Base-by-base conservation (phyloP, 2,888 invertebrate species). In the Myathropa florea region DNA sequence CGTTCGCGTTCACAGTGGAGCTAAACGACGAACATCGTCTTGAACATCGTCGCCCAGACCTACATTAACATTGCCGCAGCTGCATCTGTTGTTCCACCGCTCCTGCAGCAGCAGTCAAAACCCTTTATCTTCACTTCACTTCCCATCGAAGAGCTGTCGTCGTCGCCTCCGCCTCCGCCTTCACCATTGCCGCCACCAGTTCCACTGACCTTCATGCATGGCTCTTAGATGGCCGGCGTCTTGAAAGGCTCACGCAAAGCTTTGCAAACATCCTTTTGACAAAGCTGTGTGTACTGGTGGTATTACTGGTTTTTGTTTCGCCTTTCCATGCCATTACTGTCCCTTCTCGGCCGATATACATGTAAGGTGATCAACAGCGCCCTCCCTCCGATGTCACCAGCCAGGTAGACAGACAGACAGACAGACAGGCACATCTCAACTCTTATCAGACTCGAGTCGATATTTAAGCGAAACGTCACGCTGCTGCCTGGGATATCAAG, bases 391-490 rank as follows among this genome's bases (percentile, higher is more conserved):
- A 70, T 77, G 75, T 81, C 81, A 77, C 21, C 46, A 18, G 6
- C 33, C 57, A 57, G 26, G 6, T 14, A 71, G 46, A 26, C 26
- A 57, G 77, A 26, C 24, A 82, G 77, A 82, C 73, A 70, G 68
- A 75, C 79, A 68, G 88, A 78, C 73, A 75, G 79, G 63, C 88
- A 85, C 77, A 77, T 83, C 73, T 83, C 86, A 86, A 86, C 70
- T 85, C 75, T 86, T 86, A 86, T 86, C 86, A 86, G 82, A 79
- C 53, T 71, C 75, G 86, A 86, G 78, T 86, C 82, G 57, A 86
- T 83, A 86, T 83, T 86, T 82, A 86, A 86, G 78, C 83, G 83
- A 82, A 86, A 86, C 83, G 86, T 86, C 86, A 86, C 86, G 70
- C 79, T 71, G 86, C 83, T 83, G 73, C 70, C 67, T 14, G 75